Evolutionary conservation across 2,113 vertebrate species (phyloP).

Genomic region (Pedionomus torquatus): DNA sequence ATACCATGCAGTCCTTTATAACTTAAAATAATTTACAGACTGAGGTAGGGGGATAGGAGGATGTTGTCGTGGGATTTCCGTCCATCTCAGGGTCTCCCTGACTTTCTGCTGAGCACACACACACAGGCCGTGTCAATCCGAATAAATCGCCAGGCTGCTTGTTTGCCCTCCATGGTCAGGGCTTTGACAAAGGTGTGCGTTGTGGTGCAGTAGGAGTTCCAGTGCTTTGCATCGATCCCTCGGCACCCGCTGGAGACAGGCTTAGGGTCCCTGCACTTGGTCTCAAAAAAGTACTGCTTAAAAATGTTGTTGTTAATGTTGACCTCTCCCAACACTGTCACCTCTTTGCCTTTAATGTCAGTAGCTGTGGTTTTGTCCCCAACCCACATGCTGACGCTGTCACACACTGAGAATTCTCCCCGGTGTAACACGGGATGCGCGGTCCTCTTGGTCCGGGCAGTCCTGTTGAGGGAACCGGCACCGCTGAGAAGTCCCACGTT

Average conservation of each 20-base stretch:
- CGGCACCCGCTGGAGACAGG: slow-evolving; percentile 86
- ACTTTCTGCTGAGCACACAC: slow-evolving; percentile 94
- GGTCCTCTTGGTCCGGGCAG: slow-evolving; percentile 79
- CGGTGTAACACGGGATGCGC: slow-evolving; percentile 83
- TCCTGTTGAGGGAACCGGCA: slow-evolving; percentile 70
- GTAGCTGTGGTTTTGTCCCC: slow-evolving; percentile 91
- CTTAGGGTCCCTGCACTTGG: slow-evolving; percentile 87
- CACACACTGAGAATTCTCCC: slow-evolving; percentile 97
- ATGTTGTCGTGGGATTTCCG: background rate
- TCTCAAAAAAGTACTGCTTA: slow-evolving; percentile 96
- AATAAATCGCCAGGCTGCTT: slow-evolving; percentile 93
- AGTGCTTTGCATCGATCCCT: slow-evolving; percentile 93
- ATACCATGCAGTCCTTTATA: slow-evolving; percentile 97
- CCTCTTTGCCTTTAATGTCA: slow-evolving; percentile 92
- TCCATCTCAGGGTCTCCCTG: slow-evolving; percentile 80
- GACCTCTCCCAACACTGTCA: slow-evolving; percentile 90
- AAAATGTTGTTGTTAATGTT: slow-evolving; percentile 92
- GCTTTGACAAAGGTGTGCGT: slow-evolving; percentile 95
- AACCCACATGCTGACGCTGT: slow-evolving; percentile 93
- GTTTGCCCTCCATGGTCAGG: slow-evolving; percentile 87
- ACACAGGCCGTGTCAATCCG: slow-evolving; percentile 95
- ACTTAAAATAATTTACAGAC: slow-evolving; percentile 98
- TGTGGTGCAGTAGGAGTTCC: slow-evolving; percentile 99
- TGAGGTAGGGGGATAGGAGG: slow-evolving; percentile 92
- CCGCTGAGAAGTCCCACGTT: slow-evolving; percentile 56